Evolutionary conservation across 2,797 vertebrate genomes (phyloP).

Genomic region (Chromobotia macracanthus): DNA sequence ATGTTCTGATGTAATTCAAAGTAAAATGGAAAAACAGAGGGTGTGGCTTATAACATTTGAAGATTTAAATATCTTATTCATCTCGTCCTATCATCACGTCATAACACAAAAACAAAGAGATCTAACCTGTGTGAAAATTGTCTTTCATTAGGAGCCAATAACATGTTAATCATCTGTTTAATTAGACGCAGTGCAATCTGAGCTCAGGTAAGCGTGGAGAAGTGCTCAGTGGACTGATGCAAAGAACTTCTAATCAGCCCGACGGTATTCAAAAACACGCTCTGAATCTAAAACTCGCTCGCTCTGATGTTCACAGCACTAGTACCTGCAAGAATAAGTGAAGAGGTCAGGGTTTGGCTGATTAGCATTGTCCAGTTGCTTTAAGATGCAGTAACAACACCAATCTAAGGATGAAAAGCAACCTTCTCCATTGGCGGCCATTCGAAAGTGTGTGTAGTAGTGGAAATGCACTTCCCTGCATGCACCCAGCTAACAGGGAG

Average conservation of each 20-base stretch:
- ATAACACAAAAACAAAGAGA: slow-evolving; percentile 44
- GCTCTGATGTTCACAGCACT: not conserved
- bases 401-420: not conserved
- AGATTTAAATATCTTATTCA: slow-evolving; percentile 14
- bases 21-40: no score
- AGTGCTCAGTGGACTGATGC: slow-evolving; percentile 67
- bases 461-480: no score
- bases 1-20: no score
- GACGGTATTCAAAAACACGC: slow-evolving; percentile 25
- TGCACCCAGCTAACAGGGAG: no score
- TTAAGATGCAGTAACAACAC: not conserved
- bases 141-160: slow-evolving; percentile 73
- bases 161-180: slow-evolving; percentile 75
- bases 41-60: not conserved
- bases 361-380: no score
- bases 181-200: slow-evolving; percentile 70
- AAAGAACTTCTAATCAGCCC: slow-evolving; percentile 64
- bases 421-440: no score
- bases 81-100: slow-evolving; percentile 39
- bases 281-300: slow-evolving; percentile 7
- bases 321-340: no score
- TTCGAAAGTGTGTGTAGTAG: no score
- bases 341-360: not conserved
- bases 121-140: slow-evolving; percentile 46
- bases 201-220: slow-evolving; percentile 39